Evolutionary conservation across 1,140 invertebrate species (phyloP).

Genomic region (Idris sp.): DNA sequence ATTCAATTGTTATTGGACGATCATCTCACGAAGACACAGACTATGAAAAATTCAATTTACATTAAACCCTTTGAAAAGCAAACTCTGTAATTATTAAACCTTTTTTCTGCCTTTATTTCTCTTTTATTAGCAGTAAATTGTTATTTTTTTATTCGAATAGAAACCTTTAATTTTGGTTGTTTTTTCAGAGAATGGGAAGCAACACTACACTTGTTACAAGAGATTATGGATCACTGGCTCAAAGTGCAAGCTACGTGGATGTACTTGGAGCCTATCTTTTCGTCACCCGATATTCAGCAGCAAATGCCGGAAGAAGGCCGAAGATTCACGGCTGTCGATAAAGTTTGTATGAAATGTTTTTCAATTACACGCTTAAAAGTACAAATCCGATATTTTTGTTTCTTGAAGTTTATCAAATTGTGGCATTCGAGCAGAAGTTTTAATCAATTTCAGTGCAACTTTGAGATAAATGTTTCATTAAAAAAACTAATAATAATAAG

Average conservation of each 20-base stretch:
- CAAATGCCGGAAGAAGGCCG: slow-evolving; percentile 96
- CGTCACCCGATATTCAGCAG: slow-evolving; percentile 97
- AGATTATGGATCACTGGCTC: slow-evolving; percentile 97
- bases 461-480: no score
- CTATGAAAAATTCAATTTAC: slow-evolving; percentile 97
- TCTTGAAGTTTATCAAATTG: no score
- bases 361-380: not conserved
- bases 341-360: slow-evolving; percentile 79
- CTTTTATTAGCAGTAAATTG: not conserved
- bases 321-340: slow-evolving; percentile 93
- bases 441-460: no score
- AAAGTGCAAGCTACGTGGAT: slow-evolving; percentile 98
- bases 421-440: no score
- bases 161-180: no score
- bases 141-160: no score
- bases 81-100: slow-evolving; percentile 81
- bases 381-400: no score
- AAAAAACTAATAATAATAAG: no score
- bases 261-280: slow-evolving; percentile 98
- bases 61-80: slow-evolving; percentile 95
- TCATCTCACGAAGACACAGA: slow-evolving; percentile 97
- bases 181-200: slow-evolving; percentile 86
- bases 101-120: slow-evolving; percentile 66
- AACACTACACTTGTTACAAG: slow-evolving; percentile 88
- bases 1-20: slow-evolving; percentile 97